Percentiles rank a stretch among this genome's conserved stretches.
Conservation (phyloP, 1,140 invertebrate genomes). For the Drosophila watanabei region DNA sequence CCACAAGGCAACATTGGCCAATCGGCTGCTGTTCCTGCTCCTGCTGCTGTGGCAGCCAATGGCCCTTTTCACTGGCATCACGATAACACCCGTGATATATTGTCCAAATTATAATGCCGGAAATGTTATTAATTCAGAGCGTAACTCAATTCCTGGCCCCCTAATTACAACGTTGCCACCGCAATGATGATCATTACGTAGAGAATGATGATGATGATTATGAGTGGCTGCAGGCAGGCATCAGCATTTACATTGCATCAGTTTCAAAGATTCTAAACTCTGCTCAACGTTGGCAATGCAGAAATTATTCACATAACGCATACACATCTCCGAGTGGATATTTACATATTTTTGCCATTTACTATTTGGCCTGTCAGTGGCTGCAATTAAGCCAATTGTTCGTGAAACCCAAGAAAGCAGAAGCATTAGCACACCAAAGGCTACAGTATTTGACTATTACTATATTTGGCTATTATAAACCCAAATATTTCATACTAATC, state of each 20-base stretch:
- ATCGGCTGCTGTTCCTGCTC: not conserved
- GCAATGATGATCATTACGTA: not conserved
- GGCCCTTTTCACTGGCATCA: constrained; percentile 24
- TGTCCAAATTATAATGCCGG: constrained; percentile 66
- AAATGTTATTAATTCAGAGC: constrained; percentile 78
- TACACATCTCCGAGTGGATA: constrained; percentile 12
- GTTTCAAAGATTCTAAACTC: constrained; percentile 20
- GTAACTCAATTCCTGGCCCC: constrained; percentile 64
- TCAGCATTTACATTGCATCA: constrained; percentile 30
- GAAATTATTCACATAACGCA: not conserved
- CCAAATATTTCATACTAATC: not conserved
- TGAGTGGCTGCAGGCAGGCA: constrained; percentile 34
- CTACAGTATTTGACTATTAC: not conserved
- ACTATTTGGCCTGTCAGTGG: constrained; percentile 42
- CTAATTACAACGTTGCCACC: constrained; percentile 49
- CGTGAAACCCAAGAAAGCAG: constrained; percentile 13
- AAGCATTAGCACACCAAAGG: constrained; percentile 2
- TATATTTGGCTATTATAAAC: not conserved
- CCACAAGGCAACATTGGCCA: constrained; percentile 32
- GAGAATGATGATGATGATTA: constrained; percentile 18
- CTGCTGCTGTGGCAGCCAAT: constrained; percentile 21
- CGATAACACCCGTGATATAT: constrained; percentile 55
- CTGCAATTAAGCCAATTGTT: constrained; percentile 45
- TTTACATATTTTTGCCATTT: constrained; percentile 39
- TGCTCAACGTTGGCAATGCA: not conserved